Evolutionary conservation across 1,140 invertebrate genomes (phyloP).

Genomic region (Steinernema khuongi): DNA sequence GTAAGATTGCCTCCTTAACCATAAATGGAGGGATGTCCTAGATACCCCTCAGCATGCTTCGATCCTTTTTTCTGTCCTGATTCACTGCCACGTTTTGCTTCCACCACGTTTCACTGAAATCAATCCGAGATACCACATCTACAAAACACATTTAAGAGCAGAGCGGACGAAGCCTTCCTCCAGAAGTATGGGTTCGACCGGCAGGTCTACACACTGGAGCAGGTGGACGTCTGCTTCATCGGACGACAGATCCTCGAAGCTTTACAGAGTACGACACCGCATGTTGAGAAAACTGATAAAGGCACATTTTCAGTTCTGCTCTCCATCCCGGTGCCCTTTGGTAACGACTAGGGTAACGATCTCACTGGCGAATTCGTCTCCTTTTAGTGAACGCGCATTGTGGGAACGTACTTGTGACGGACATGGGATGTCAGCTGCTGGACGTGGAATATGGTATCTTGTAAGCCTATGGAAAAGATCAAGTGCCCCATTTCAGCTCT

Average conservation of each 20-base stretch:
- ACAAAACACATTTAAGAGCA: background rate
- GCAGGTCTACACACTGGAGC: background rate
- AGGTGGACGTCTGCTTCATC: background rate
- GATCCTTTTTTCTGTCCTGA: too few species aligned
- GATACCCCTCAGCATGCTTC: too few species aligned
- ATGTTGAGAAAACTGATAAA: too few species aligned
- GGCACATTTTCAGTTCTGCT: background rate
- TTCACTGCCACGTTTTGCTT: too few species aligned
- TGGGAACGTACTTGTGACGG: background rate
- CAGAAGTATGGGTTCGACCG: background rate
- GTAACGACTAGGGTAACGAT: too few species aligned
- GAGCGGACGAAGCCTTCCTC: background rate
- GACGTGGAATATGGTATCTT: background rate
- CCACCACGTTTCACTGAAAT: too few species aligned
- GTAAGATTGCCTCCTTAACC: too few species aligned
- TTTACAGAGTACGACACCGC: too few species aligned
- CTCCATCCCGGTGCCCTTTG: background rate
- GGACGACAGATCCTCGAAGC: background rate
- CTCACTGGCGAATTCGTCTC: background rate
- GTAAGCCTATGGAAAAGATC: background rate
- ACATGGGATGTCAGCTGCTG: background rate
- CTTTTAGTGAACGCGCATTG: background rate
- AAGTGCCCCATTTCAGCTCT: background rate
- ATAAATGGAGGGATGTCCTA: too few species aligned
- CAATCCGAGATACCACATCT: background rate